These are phyloP conservation scores for Steatornis caripensis DNA, from an alignment of 2,113 vertebrate species.

Conservation along the genomic window DNA sequence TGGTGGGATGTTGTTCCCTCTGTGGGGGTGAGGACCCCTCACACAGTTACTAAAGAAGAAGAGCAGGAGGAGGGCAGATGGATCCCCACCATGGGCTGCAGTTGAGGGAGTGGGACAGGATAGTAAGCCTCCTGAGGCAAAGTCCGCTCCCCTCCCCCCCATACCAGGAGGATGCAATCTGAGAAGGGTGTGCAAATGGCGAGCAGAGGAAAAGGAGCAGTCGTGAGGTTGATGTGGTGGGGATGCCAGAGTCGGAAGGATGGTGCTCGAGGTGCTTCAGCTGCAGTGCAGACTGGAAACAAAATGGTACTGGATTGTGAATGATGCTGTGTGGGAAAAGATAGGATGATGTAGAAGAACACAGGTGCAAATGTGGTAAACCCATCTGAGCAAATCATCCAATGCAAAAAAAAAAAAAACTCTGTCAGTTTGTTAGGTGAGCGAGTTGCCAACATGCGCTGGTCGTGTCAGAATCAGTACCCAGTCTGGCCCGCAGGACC, in stretches of 20 bases:
- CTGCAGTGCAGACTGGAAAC: neutral
- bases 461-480: neutral
- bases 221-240: neutral
- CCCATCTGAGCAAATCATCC: neutral
- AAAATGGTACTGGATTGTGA: neutral
- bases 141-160: too few species aligned
- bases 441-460: neutral
- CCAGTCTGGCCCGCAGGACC: neutral
- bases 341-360: neutral
- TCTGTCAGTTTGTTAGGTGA: neutral
- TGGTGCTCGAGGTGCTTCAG: neutral
- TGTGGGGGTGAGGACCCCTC: accelerated
- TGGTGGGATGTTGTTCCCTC: neutral
- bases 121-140: too few species aligned
- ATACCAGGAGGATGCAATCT: neutral
- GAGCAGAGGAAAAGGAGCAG: neutral
- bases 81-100: accelerated
- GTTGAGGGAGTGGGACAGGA: accelerated
- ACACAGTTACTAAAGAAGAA: neutral
- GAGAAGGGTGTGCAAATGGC: neutral
- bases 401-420: neutral
- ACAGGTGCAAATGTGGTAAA: neutral
- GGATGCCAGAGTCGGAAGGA: too few species aligned
- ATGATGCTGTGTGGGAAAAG: neutral
- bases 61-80: neutral